A percentile compares a stretch with the other conserved stretches of the same genome.
phyloP scores from a whole-genome alignment of 2,888 invertebrate species.

The Chymomyza procnemis region DNA sequence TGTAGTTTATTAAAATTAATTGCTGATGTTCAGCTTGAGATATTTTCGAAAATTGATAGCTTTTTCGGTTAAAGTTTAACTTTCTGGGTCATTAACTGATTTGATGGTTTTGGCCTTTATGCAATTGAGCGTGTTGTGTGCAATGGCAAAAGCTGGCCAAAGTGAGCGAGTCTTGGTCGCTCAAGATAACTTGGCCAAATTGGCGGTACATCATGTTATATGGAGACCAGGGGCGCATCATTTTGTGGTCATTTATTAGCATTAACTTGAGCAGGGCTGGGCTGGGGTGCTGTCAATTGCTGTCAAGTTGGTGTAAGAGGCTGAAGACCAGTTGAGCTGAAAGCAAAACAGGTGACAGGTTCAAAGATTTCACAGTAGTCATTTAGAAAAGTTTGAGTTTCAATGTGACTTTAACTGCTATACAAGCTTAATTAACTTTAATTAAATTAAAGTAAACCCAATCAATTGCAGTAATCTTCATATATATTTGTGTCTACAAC shows the following conservation, averaged over 20 bases:
- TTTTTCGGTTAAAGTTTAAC: constrained; percentile 37
- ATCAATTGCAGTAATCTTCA: too few species aligned
- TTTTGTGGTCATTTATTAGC: neutral
- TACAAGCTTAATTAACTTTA: too few species aligned
- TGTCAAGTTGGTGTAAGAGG: neutral
- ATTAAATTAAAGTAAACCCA: too few species aligned
- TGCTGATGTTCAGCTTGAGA: constrained; percentile 45
- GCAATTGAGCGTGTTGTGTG: constrained; percentile 33
- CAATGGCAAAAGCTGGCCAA: neutral
- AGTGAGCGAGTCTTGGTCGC: neutral
- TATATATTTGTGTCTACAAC: too few species aligned
- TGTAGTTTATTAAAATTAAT: constrained; percentile 68
- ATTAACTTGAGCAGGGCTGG: neutral
- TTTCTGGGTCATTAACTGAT: constrained; percentile 62
- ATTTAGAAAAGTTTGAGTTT: too few species aligned
- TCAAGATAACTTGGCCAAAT: neutral
- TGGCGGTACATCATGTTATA: too few species aligned
- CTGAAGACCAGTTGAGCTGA: neutral
- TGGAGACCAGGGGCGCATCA: neutral
- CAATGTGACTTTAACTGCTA: too few species aligned
- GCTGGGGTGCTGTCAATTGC: neutral
- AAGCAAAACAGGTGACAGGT: neutral
- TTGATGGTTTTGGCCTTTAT: constrained; percentile 51
- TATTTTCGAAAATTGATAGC: constrained; percentile 39
- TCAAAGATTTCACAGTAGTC: too few species aligned